These are phyloP conservation scores for Coptotermes formosanus DNA, from an alignment of 1,140 invertebrate species.

Conservation along the genomic window DNA sequence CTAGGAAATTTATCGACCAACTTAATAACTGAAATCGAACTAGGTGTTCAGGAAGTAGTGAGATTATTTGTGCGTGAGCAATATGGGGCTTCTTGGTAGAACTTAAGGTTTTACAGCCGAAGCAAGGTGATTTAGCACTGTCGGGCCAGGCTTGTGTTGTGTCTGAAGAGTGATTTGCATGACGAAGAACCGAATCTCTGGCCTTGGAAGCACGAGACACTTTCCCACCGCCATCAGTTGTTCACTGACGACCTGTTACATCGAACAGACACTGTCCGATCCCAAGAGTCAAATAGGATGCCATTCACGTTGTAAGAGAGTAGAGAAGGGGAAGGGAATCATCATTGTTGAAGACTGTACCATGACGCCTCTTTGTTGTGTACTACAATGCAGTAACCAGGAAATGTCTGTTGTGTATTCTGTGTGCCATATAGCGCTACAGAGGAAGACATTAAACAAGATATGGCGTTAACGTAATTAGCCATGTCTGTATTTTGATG, in stretches of 20 bases:
- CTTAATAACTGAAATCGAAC: too few relatives aligned
- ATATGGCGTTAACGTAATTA: slow-evolving; percentile 13
- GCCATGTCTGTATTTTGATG: slow-evolving; percentile 17
- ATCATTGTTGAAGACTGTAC: background rate
- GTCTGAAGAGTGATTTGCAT: too few relatives aligned
- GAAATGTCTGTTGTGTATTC: background rate
- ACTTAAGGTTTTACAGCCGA: too few relatives aligned
- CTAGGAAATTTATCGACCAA: too few relatives aligned
- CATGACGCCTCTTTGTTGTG: background rate
- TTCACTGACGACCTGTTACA: background rate
- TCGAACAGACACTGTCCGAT: background rate
- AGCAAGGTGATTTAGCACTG: too few relatives aligned
- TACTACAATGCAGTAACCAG: slow-evolving; percentile 10
- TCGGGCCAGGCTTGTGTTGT: too few relatives aligned
- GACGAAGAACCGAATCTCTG: too few relatives aligned
- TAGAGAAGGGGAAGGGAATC: background rate
- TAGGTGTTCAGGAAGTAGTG: too few relatives aligned
- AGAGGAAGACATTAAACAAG: slow-evolving; percentile 15
- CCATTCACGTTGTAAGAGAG: background rate
- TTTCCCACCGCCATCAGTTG: background rate
- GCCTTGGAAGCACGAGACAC: too few relatives aligned
- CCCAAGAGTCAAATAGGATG: background rate
- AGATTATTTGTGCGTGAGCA: too few relatives aligned
- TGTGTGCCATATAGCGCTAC: background rate
- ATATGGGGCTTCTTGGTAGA: too few relatives aligned